Conservation (phyloP, 1,140 invertebrate genomes). For the Bombus fervidus region DNA sequence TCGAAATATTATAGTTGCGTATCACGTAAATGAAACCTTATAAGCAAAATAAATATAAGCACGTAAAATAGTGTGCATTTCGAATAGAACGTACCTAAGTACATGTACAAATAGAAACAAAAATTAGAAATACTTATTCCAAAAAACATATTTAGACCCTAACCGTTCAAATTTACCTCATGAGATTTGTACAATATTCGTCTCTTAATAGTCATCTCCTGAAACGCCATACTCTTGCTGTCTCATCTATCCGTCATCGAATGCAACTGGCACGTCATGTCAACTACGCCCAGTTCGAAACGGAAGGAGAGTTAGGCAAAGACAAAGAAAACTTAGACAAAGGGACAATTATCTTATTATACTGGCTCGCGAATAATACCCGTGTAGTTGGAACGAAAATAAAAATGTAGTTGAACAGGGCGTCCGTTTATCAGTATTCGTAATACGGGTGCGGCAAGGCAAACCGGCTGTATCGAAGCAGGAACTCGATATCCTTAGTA, state of each 20-base stretch:
- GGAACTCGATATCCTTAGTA: slow-evolving; percentile 63
- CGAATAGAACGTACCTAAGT: no score
- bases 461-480: slow-evolving; percentile 64
- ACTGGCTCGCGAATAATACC: slow-evolving; percentile 49
- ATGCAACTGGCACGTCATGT: not conserved
- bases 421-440: slow-evolving; percentile 35
- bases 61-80: no score
- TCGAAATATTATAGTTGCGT: not conserved
- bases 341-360: slow-evolving; percentile 65
- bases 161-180: not conserved
- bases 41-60: no score
- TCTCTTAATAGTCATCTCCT: not conserved
- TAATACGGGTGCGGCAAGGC: slow-evolving; percentile 65
- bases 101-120: no score
- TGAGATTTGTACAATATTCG: not conserved
- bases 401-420: slow-evolving; percentile 50
- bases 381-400: not conserved
- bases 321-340: slow-evolving; percentile 28
- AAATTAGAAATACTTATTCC: no score
- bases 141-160: no score
- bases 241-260: not conserved
- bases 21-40: no score
- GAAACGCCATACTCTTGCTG: not conserved
- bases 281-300: not conserved
- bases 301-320: slow-evolving; percentile 27